Evolutionary conservation across 2,113 vertebrate genomes (phyloP).

Genomic region (Jaculus jaculus): DNA sequence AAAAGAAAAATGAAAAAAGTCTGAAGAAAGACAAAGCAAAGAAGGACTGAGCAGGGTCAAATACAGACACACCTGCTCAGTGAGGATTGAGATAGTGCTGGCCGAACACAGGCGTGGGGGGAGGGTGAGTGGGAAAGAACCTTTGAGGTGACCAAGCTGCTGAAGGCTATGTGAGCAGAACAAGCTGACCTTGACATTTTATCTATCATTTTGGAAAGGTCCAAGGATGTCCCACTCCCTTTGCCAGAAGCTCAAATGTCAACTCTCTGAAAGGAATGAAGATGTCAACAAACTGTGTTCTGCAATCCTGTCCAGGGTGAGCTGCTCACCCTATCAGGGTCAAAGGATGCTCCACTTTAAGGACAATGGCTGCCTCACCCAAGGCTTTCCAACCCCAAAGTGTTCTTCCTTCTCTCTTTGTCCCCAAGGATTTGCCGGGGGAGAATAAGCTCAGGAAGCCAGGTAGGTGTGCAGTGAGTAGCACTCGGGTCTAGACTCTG

Average conservation of each 20-base stretch:
- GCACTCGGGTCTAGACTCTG: background rate
- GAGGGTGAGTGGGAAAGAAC: background rate
- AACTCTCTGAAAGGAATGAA: background rate
- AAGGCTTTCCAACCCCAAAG: background rate
- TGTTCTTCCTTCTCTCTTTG: background rate
- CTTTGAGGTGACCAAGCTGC: background rate
- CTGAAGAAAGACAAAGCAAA: background rate
- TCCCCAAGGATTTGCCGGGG: background rate
- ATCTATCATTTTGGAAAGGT: slow-evolving; percentile 6
- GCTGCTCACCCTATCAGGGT: background rate
- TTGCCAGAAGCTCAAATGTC: background rate
- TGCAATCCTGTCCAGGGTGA: background rate
- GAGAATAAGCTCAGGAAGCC: background rate
- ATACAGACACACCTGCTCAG: background rate
- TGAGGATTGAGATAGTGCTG: background rate
- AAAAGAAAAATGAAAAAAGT: background rate
- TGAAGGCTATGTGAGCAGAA: background rate
- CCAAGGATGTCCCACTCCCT: background rate
- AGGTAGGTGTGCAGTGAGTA: background rate
- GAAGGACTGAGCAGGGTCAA: slow-evolving; percentile 3
- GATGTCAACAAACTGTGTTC: background rate
- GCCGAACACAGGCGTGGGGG: background rate
- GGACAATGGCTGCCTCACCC: background rate
- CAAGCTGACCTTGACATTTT: background rate
- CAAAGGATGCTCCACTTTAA: background rate